A percentile compares a stretch with the other conserved stretches of the same genome.
These are phyloP conservation scores for Hemicrepidius hirtus DNA, from an alignment of 2,888 invertebrate species.

Conservation along the genomic window DNA sequence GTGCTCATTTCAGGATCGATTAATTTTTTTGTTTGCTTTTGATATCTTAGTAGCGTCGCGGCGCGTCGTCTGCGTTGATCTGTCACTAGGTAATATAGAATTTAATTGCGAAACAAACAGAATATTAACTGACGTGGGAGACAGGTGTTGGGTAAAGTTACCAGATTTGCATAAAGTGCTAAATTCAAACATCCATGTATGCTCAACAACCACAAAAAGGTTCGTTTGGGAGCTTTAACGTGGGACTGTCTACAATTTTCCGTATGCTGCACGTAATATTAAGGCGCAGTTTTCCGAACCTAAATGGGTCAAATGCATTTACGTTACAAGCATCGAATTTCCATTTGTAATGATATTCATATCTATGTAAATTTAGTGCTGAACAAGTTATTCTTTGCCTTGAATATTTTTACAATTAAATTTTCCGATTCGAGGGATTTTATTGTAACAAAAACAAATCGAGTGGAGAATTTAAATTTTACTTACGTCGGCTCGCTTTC, in stretches of 20 bases:
- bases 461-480: not conserved
- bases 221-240: not conserved
- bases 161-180: not conserved
- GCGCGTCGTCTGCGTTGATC: no score
- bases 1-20: no score
- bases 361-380: not conserved
- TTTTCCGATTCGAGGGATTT: not conserved
- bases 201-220: conserved; percentile 24
- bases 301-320: conserved; percentile 24
- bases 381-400: not conserved
- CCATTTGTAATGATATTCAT: conserved; percentile 21
- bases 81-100: not conserved
- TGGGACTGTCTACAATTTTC: not conserved
- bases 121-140: conserved; percentile 1
- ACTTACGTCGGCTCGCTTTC: conserved; percentile 87
- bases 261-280: not conserved
- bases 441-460: not conserved
- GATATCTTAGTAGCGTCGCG: no score
- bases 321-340: conserved; percentile 21
- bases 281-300: conserved; percentile 6
- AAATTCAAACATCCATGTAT: not conserved
- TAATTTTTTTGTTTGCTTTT: no score
- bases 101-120: not conserved
- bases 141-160: not conserved
- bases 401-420: conserved; percentile 5